phyloP scores from a whole-genome alignment of 2,888 invertebrate genomes.

The Drosophila meridionalis region DNA sequence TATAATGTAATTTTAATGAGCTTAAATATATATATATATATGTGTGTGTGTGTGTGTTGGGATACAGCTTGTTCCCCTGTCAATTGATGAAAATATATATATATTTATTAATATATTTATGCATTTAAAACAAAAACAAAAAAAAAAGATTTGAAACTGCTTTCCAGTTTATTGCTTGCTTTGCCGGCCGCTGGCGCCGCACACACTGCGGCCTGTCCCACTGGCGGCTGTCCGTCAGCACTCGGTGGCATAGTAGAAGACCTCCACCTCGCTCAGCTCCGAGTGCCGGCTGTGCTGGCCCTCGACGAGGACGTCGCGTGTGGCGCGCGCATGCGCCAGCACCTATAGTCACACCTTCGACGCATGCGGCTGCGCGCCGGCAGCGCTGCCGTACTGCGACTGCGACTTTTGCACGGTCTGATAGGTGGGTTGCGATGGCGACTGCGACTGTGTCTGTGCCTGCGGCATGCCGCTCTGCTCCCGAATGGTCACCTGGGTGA shows the following conservation, averaged over 20 bases:
- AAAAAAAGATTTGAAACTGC: slow-evolving; percentile 26
- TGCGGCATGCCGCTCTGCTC: slow-evolving; percentile 83
- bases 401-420: neutral
- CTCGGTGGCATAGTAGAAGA: slow-evolving; percentile 82
- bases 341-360: slow-evolving; percentile 86
- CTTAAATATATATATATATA: slow-evolving; percentile 34
- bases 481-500: slow-evolving; percentile 88
- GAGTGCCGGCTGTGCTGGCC: slow-evolving; percentile 36
- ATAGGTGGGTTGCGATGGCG: neutral
- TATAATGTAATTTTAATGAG: slow-evolving; percentile 27
- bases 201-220: slow-evolving; percentile 14
- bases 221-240: slow-evolving; percentile 52
- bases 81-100: slow-evolving; percentile 25
- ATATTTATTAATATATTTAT: slow-evolving; percentile 5
- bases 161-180: slow-evolving; percentile 40
- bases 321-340: slow-evolving; percentile 81
- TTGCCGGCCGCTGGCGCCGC: slow-evolving; percentile 50
- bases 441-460: slow-evolving; percentile 50
- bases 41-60: slow-evolving; percentile 4
- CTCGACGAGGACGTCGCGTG: slow-evolving; percentile 64
- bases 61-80: slow-evolving; percentile 24
- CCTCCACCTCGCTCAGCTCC: slow-evolving; percentile 70
- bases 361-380: slow-evolving; percentile 82
- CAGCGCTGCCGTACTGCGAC: slow-evolving; percentile 72
- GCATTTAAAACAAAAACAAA: slow-evolving; percentile 23